These are phyloP conservation scores for Synergus laeviventris DNA, from an alignment of 2,888 invertebrate species.

Conservation along the genomic window DNA sequence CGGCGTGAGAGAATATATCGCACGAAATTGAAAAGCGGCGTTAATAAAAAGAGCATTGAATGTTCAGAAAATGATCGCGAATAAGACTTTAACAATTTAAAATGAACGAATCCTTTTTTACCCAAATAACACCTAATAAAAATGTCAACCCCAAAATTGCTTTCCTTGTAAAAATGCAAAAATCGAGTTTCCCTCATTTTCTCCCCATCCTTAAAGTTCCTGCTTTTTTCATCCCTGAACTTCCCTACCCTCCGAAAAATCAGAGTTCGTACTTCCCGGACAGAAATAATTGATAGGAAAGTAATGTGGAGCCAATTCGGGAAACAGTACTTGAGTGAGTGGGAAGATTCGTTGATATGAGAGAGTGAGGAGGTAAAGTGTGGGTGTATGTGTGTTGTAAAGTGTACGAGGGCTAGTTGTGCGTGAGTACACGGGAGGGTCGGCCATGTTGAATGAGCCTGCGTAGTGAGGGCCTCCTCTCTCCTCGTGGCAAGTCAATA, in stretches of 20 bases:
- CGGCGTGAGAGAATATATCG: background rate
- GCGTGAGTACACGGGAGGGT: constrained; percentile 53
- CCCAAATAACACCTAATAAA: too few species aligned
- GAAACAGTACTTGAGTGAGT: constrained; percentile 20
- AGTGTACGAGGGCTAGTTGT: constrained; percentile 37
- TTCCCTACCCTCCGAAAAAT: background rate
- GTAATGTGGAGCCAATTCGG: constrained; percentile 31
- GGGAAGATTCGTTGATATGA: constrained; percentile 1
- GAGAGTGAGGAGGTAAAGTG: constrained; percentile 30
- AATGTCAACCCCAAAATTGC: too few species aligned
- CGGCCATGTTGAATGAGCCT: constrained; percentile 73
- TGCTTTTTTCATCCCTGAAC: background rate
- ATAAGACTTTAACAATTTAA: too few species aligned
- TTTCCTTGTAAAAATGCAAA: background rate
- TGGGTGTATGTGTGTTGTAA: constrained; percentile 49
- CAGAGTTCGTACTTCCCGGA: background rate
- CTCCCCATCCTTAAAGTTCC: background rate
- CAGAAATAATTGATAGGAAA: constrained; percentile 29
- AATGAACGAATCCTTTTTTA: too few species aligned
- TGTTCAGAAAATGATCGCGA: too few species aligned
- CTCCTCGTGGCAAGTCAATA: constrained; percentile 69
- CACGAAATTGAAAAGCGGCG: constrained; percentile 15
- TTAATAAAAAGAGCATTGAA: constrained; percentile 3
- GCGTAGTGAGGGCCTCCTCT: constrained; percentile 66
- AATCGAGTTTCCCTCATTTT: background rate